These are phyloP conservation scores for Campopleginae sp. DNA, from an alignment of 2,888 invertebrate genomes.

Conservation along the genomic window DNA sequence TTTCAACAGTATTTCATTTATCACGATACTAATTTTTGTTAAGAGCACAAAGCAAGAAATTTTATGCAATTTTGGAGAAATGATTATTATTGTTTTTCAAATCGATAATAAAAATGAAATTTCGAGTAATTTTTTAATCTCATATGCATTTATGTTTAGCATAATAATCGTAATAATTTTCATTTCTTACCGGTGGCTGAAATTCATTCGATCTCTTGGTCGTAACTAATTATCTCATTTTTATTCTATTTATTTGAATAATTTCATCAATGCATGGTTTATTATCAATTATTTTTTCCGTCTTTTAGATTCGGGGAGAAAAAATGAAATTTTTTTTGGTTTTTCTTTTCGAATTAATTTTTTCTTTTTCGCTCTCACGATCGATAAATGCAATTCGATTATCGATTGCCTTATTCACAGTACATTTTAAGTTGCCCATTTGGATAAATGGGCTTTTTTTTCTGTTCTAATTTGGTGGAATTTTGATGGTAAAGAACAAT, in stretches of 20 bases:
- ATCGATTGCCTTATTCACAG: conserved; percentile 2
- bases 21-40: conserved; percentile 61
- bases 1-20: conserved; percentile 55
- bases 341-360: neutral
- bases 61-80: conserved; percentile 35
- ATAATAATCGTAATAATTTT: neutral
- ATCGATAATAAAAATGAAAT: neutral
- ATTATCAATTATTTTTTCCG: conserved; percentile 34
- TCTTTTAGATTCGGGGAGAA: conserved; percentile 13
- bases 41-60: conserved; percentile 39
- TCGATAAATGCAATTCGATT: conserved; percentile 30
- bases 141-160: conserved; percentile 27
- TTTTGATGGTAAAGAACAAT: conserved; percentile 78
- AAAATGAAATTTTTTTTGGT: conserved; percentile 27
- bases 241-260: conserved; percentile 26
- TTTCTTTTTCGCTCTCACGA: neutral
- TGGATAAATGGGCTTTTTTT: conserved; percentile 48
- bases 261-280: conserved; percentile 58
- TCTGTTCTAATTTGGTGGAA: conserved; percentile 68
- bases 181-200: conserved; percentile 29
- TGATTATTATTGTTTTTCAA: conserved; percentile 18
- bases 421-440: conserved; percentile 28
- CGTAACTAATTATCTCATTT: conserved; percentile 6
- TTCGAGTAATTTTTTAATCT: conserved; percentile 7
- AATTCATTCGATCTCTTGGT: conserved; percentile 17